Conservation (phyloP, 2,797 vertebrate genomes). For the Hippoglossus hippoglossus region DNA sequence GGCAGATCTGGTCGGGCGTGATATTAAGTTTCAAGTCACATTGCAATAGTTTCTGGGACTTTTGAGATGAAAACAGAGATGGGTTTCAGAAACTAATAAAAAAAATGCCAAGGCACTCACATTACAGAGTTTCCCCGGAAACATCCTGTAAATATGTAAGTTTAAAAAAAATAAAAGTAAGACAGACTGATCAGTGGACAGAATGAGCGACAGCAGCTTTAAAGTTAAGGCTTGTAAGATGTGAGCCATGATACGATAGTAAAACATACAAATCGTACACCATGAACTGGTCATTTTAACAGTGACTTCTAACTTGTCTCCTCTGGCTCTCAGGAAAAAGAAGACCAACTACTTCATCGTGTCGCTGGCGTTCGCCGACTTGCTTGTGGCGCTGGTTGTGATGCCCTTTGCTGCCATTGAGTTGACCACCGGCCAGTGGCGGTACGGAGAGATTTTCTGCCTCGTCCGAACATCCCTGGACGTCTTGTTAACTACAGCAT, state of each 20-base stretch:
- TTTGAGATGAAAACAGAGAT: neutral
- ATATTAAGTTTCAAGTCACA: neutral
- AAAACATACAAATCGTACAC: neutral
- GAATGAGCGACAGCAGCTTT: too few relatives aligned
- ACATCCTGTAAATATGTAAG: too few relatives aligned
- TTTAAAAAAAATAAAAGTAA: too few relatives aligned
- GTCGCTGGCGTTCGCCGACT: slow-evolving; percentile 86
- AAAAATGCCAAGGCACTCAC: slow-evolving; percentile 25
- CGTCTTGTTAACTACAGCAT: slow-evolving; percentile 85
- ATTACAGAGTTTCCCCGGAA: neutral
- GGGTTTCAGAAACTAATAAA: neutral
- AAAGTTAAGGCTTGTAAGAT: too few relatives aligned
- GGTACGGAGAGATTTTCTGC: slow-evolving; percentile 86
- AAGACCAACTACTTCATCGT: slow-evolving; percentile 90
- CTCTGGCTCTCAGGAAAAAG: slow-evolving; percentile 79
- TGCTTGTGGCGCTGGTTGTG: slow-evolving; percentile 85
- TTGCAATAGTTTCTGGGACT: neutral
- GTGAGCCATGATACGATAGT: too few relatives aligned
- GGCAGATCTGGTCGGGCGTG: neutral
- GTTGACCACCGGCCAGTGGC: slow-evolving; percentile 84
- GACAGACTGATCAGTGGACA: too few relatives aligned
- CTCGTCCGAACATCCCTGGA: slow-evolving; percentile 87
- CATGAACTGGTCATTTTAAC: neutral
- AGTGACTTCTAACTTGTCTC: neutral
- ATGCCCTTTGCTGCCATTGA: slow-evolving; percentile 88